Conservation (phyloP, 23 tunicate genomes). For the Clavelina lepadiformis region DNA sequence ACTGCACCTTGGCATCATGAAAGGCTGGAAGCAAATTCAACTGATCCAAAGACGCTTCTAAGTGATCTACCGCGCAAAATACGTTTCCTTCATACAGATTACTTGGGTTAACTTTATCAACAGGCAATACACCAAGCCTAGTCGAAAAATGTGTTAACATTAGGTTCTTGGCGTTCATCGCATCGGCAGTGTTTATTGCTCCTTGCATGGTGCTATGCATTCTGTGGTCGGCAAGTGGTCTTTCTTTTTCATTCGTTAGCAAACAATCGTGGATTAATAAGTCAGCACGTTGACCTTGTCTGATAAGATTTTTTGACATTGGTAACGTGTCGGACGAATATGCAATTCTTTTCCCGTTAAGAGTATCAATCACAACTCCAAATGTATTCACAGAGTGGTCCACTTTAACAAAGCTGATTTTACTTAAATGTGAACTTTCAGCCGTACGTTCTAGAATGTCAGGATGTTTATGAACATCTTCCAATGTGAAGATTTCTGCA, state of each 20-base stretch:
- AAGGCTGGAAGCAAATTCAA: too few species aligned
- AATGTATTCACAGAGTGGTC: conserved; percentile 46
- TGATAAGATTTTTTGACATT: conserved; percentile 17
- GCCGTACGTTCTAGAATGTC: too few species aligned
- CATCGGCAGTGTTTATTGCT: conserved; percentile 49
- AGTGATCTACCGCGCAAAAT: too few species aligned
- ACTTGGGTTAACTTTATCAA: conserved; percentile 6
- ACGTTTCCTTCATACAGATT: too few species aligned
- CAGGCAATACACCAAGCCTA: neutral
- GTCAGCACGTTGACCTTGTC: conserved; percentile 47
- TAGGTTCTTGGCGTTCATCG: conserved; percentile 51
- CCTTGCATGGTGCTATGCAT: conserved; percentile 45
- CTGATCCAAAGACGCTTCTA: too few species aligned
- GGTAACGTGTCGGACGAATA: conserved; percentile 83
- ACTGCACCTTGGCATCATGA: too few species aligned
- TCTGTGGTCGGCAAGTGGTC: conserved; percentile 25
- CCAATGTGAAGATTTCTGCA: too few species aligned
- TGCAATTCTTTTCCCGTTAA: conserved; percentile 28
- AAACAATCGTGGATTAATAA: conserved; percentile 68
- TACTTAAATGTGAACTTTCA: neutral
- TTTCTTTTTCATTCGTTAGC: conserved; percentile 1
- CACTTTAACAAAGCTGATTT: conserved; percentile 18
- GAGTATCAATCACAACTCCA: conserved; percentile 27
- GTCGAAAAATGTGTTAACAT: conserved; percentile 47
- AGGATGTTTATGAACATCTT: too few species aligned